Evolutionary conservation across 1,140 invertebrate genomes (phyloP).

Genomic region (Drosophila nasuta): DNA sequence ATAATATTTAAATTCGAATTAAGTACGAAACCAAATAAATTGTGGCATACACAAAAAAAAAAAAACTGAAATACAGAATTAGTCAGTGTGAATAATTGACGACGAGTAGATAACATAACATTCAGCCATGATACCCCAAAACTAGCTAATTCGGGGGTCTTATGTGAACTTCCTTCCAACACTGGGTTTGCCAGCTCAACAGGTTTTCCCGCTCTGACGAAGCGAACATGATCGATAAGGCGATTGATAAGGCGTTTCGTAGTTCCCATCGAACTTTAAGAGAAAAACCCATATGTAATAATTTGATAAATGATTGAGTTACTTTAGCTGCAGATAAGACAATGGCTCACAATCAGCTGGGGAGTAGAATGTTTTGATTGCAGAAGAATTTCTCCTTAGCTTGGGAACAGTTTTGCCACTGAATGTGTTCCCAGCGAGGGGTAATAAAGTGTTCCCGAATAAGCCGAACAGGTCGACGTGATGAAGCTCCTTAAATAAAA

Average conservation of each 20-base stretch:
- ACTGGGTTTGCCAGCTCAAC: not conserved
- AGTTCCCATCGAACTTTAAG: not conserved
- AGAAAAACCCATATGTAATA: slow-evolving; percentile 9
- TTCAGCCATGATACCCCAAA: not conserved
- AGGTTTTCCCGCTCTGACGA: slow-evolving; percentile 38
- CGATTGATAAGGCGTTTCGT: slow-evolving; percentile 26
- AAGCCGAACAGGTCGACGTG: not conserved
- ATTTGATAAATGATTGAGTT: not conserved
- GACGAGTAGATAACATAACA: slow-evolving; percentile 5
- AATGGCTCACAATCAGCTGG: not conserved
- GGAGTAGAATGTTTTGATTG: not conserved
- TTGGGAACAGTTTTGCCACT: not conserved
- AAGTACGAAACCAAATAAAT: not conserved
- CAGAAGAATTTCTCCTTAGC: not conserved
- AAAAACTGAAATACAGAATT: slow-evolving; percentile 7
- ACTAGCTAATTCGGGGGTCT: not conserved
- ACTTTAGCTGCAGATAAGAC: slow-evolving; percentile 2
- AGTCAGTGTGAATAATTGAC: not conserved
- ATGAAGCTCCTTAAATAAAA: not conserved
- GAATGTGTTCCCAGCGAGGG: slow-evolving; percentile 12
- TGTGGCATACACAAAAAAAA: not conserved
- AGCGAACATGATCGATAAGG: slow-evolving; percentile 21
- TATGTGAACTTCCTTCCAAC: not conserved
- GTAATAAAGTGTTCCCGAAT: slow-evolving; percentile 3
- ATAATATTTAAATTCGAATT: not conserved